These are phyloP conservation scores for Arbacia lixula DNA, from an alignment of 53 echinoderm and acorn worm genomes.

Conservation along the genomic window DNA sequence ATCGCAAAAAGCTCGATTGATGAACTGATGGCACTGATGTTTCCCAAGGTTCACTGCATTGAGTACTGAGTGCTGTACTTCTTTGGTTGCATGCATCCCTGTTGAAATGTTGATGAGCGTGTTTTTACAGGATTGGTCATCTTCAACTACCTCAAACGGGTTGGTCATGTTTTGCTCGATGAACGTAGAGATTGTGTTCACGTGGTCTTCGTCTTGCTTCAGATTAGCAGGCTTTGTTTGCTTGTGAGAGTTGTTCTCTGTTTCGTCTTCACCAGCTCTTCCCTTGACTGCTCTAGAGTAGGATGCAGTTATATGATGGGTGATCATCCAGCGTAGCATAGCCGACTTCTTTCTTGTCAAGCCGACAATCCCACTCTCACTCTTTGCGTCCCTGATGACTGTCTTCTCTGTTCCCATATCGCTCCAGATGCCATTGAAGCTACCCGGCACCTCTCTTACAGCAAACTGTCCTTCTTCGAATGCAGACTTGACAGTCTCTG, in stretches of 20 bases:
- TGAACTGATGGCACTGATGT: constrained; percentile 15
- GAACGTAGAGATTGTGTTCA: constrained; percentile 4
- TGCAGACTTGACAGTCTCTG: not conserved
- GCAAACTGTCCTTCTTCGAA: constrained; percentile 52
- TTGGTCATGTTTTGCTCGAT: constrained; percentile 50
- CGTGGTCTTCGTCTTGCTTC: constrained; percentile 57
- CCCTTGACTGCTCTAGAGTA: constrained; percentile 30
- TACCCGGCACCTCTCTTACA: constrained; percentile 28
- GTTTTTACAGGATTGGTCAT: constrained; percentile 15
- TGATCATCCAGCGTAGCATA: constrained; percentile 38
- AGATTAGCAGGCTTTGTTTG: constrained; percentile 29
- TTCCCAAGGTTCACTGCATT: constrained; percentile 11
- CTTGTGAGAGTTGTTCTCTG: constrained; percentile 34
- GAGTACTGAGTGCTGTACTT: constrained; percentile 4
- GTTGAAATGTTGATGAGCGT: constrained; percentile 43
- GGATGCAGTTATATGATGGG: constrained; percentile 20
- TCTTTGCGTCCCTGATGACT: constrained; percentile 33
- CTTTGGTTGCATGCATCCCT: constrained; percentile 42
- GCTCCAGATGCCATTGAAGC: constrained; percentile 53
- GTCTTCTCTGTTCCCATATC: constrained; percentile 43
- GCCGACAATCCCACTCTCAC: constrained; percentile 53
- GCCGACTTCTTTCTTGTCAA: constrained; percentile 48
- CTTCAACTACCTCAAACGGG: constrained; percentile 29
- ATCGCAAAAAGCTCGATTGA: not conserved
- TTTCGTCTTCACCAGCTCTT: constrained; percentile 24